Conservation (phyloP, 2,888 invertebrate species). For the Chorisops tibialis region DNA sequence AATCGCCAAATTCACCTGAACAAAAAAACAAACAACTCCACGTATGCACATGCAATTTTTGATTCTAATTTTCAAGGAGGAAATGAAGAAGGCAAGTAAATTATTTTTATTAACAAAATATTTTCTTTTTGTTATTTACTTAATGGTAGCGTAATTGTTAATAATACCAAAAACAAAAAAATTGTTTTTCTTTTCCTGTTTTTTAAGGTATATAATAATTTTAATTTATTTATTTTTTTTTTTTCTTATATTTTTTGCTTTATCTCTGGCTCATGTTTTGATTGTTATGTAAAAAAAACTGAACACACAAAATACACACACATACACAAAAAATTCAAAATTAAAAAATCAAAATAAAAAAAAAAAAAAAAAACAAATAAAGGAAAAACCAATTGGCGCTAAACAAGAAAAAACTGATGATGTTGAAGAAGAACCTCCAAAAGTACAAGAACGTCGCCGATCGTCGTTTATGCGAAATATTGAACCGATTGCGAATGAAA, state of each 20-base stretch:
- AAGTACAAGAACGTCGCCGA: constrained; percentile 42
- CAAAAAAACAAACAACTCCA: neutral
- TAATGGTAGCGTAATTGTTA: too few species aligned
- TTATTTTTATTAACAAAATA: neutral
- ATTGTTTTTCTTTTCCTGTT: too few species aligned
- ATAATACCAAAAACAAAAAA: too few species aligned
- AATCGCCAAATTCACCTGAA: neutral
- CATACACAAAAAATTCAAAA: constrained; percentile 5
- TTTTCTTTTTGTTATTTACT: neutral
- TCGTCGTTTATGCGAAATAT: constrained; percentile 52
- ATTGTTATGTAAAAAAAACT: neutral
- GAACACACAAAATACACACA: neutral
- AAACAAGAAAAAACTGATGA: constrained; percentile 38
- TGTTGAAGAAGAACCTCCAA: neutral
- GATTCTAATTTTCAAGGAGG: too few species aligned
- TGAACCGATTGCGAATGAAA: constrained; percentile 55
- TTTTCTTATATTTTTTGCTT: constrained; percentile 2
- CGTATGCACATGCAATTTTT: neutral
- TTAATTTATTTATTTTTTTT: neutral
- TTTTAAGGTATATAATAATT: neutral
- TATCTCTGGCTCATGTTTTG: neutral
- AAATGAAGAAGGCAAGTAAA: neutral
- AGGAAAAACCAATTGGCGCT: constrained; percentile 39
- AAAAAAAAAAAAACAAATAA: constrained; percentile 25
- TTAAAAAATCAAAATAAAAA: too few species aligned